These are phyloP conservation scores for Diarsia dahlii DNA, from an alignment of 2,888 invertebrate species.

Conservation along the genomic window DNA sequence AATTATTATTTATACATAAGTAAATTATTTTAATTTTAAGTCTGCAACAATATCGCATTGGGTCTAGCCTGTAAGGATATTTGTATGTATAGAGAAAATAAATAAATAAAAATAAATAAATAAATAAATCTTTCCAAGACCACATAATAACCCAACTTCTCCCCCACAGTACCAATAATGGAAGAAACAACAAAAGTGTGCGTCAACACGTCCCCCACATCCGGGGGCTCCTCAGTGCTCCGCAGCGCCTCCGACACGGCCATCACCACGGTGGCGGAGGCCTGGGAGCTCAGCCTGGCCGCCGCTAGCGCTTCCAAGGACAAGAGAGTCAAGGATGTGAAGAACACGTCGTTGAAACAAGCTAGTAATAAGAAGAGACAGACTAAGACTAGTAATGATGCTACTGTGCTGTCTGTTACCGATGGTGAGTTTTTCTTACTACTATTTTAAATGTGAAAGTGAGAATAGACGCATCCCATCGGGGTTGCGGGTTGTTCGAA, in stretches of 20 bases:
- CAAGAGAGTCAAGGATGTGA: slow-evolving; percentile 96
- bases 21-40: too few species aligned
- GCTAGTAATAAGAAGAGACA: slow-evolving; percentile 83
- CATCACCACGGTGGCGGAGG: slow-evolving; percentile 95
- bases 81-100: too few species aligned
- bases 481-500: too few species aligned
- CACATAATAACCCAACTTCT: not conserved
- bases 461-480: too few species aligned
- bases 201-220: slow-evolving; percentile 62
- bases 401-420: slow-evolving; percentile 73
- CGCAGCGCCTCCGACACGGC: slow-evolving; percentile 94
- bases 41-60: too few species aligned
- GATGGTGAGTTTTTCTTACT: slow-evolving; percentile 69
- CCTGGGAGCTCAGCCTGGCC: slow-evolving; percentile 95
- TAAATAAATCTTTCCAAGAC: too few species aligned
- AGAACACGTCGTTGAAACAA: slow-evolving; percentile 91
- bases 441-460: too few species aligned
- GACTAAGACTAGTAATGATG: slow-evolving; percentile 75
- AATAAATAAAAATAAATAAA: too few species aligned
- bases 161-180: slow-evolving; percentile 77
- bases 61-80: too few species aligned
- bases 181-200: slow-evolving; percentile 77
- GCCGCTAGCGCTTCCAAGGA: slow-evolving; percentile 97
- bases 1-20: too few species aligned
- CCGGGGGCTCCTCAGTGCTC: slow-evolving; percentile 90